phyloP scores from a whole-genome alignment of 2,797 vertebrate species.

The Cottoperca gobio region DNA sequence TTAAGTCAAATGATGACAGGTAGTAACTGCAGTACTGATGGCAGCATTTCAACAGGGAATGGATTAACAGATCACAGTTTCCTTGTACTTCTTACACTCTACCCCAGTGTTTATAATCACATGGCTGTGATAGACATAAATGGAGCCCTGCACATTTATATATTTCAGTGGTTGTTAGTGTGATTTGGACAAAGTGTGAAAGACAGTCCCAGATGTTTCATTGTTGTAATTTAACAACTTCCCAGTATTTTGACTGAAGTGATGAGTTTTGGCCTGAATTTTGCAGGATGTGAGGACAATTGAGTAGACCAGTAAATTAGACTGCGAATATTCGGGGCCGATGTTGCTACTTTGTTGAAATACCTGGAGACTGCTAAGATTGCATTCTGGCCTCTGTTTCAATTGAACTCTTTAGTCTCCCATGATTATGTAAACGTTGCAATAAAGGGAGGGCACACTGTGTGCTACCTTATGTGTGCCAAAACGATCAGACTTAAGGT shows the following conservation, averaged over 20 bases:
- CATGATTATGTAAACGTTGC: background rate
- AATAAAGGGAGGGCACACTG: background rate
- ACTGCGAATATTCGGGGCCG: constrained; percentile 16
- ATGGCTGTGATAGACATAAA: constrained; percentile 52
- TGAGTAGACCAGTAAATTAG: constrained; percentile 48
- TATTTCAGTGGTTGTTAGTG: constrained; percentile 57
- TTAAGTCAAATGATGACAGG: background rate
- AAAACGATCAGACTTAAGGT: background rate
- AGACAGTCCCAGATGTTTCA: constrained; percentile 59
- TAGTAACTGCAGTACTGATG: background rate
- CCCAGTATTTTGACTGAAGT: constrained; percentile 50
- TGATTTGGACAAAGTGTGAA: constrained; percentile 70
- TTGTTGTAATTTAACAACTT: constrained; percentile 74
- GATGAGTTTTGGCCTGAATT: constrained; percentile 50
- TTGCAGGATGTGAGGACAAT: constrained; percentile 47
- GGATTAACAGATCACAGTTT: background rate
- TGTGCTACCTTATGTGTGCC: background rate
- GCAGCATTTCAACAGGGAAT: background rate
- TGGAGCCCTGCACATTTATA: constrained; percentile 57
- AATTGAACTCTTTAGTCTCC: background rate
- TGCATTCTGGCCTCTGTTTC: background rate
- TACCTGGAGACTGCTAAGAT: background rate
- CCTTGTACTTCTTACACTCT: constrained; percentile 27
- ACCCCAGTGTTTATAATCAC: constrained; percentile 47
- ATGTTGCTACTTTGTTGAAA: constrained; percentile 31